These are phyloP conservation scores for Cinara cedri DNA, from an alignment of 2,888 invertebrate genomes.

Conservation along the genomic window DNA sequence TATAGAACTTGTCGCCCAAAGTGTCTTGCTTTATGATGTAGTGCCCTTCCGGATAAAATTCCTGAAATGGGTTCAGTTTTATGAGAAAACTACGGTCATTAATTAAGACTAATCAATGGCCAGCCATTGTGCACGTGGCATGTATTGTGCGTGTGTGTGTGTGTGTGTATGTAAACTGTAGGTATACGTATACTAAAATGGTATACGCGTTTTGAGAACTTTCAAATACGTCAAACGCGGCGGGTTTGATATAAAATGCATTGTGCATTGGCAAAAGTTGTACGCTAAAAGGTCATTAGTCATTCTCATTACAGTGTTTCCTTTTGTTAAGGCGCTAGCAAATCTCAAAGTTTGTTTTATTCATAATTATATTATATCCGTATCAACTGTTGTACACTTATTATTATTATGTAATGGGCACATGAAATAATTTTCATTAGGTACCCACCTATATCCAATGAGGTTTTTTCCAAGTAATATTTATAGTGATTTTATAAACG, in stretches of 20 bases:
- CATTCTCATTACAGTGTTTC: neutral
- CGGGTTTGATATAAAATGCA: neutral
- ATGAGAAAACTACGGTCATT: neutral
- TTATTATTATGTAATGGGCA: neutral
- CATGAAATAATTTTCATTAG: neutral
- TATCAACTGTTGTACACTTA: neutral
- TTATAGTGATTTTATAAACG: neutral
- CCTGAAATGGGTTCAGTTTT: conserved; percentile 63
- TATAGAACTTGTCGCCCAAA: conserved; percentile 72
- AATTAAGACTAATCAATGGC: conserved; percentile 6
- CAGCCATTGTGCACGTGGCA: neutral
- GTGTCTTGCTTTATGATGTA: conserved; percentile 72
- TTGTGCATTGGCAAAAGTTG: neutral
- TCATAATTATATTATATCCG: neutral
- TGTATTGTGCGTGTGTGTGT: neutral
- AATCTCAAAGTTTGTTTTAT: conserved; percentile 30
- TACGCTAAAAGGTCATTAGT: neutral
- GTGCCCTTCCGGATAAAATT: conserved; percentile 70
- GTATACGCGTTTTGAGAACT: conserved; percentile 1
- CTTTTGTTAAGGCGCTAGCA: conserved; percentile 10
- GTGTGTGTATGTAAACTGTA: neutral
- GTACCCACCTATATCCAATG: no score
- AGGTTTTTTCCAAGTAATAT: neutral
- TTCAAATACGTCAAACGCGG: conserved; percentile 19
- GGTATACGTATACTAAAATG: neutral